Evolutionary conservation across 2,113 vertebrate species (phyloP).

Genomic region (Anseranas semipalmata): DNA sequence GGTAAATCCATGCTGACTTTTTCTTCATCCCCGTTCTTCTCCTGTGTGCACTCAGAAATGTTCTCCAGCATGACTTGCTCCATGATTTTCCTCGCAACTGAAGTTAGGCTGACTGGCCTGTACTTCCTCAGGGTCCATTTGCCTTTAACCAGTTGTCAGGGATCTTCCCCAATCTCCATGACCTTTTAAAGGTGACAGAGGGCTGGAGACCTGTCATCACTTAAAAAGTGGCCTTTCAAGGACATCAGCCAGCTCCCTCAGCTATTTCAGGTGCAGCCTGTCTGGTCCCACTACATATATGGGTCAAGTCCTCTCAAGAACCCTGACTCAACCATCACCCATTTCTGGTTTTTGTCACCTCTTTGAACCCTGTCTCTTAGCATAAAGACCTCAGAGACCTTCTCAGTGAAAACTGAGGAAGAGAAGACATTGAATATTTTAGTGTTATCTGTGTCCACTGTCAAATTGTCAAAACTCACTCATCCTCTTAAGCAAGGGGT

Average conservation of each 20-base stretch:
- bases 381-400: not conserved
- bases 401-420: not conserved
- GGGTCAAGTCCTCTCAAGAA: no score
- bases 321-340: no score
- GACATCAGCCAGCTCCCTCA: not conserved
- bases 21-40: no score
- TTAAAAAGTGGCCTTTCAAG: not conserved
- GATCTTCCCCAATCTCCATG: not conserved
- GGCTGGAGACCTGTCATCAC: not conserved
- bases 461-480: not conserved
- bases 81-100: no score
- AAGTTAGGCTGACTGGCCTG: no score
- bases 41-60: no score
- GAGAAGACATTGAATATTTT: not conserved
- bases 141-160: not conserved
- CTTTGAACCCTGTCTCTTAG: not conserved
- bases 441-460: not conserved
- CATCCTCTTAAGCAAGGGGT: not conserved
- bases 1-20: no score
- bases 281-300: not conserved
- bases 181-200: not conserved
- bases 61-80: no score
- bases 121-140: not conserved
- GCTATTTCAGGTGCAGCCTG: not conserved
- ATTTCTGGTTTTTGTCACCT: not conserved